phyloP scores from a whole-genome alignment of 2,797 vertebrate genomes.

The Periparus ater region DNA sequence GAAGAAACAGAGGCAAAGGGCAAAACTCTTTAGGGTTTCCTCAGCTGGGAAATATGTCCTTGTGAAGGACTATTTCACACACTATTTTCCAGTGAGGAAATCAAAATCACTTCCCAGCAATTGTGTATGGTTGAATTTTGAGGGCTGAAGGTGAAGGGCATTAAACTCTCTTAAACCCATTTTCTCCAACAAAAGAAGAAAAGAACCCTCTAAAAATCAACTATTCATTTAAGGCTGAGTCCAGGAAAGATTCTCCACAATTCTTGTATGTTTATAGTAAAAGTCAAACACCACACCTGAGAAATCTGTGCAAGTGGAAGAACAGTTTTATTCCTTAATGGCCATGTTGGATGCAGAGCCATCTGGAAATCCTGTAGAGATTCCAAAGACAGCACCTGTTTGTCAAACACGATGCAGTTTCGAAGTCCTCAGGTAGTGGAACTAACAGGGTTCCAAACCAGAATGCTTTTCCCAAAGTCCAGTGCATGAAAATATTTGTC shows the following conservation, averaged over 20 bases:
- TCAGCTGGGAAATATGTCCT: not conserved
- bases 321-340: slow-evolving; percentile 13
- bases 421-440: not conserved
- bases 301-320: not conserved
- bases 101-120: not conserved
- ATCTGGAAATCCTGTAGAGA: slow-evolving; percentile 26
- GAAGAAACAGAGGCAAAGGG: not conserved
- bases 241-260: not conserved
- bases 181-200: not conserved
- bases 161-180: not conserved
- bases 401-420: not conserved
- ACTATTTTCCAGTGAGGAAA: not conserved
- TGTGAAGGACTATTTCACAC: not conserved
- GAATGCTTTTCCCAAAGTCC: not conserved
- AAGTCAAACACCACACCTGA: not conserved
- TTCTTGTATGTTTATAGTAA: not conserved
- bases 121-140: not conserved
- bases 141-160: not conserved
- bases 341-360: not conserved
- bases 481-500: not conserved
- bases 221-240: not conserved
- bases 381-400: slow-evolving; percentile 27
- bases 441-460: not conserved
- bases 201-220: not conserved
- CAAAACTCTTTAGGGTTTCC: not conserved